Evolutionary conservation across 1,140 invertebrate genomes (phyloP), one percentile per base, ranked within the genome.

Genomic region (Chymomyza costata): DNA sequence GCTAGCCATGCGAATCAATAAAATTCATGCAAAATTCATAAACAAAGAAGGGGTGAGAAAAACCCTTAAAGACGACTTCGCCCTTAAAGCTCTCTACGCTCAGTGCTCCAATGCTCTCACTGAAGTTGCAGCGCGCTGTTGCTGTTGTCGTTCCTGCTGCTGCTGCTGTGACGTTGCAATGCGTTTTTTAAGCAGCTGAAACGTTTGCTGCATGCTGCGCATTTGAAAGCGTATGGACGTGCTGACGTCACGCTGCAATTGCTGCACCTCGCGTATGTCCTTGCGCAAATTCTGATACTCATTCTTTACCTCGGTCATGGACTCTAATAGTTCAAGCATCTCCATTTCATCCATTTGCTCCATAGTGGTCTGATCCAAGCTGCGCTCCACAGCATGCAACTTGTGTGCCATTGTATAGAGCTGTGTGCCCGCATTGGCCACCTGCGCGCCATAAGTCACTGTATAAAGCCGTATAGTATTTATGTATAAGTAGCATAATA

Each of bases 221-320:
- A 85, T 84, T 21, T 85, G 82, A 60, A 65, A 83, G 38, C 80
- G 82, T 41, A 89, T 85, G 7, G 88, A 88, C 65, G 86, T 87
- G 21, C 88, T 87, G 49, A 89, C 83, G 81, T 90, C 88, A 62
- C 88, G 88, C 59, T 90, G 88, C 39, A 90, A 66, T 56, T 89
- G 88, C 43, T 89, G 88, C 58, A 89, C 86, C 54, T 90, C 88
- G 31, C 86, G 83, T 54, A 90, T 88, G 71, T 90, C 88, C 82
- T 88, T 87, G 38, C 88, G 87, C 34, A 90, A 73, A 14, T 87
- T 87, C 63, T 89, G 87, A 65, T 89, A 89, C 66, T 90, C 89
- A 69, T 89, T 71, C 85, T 67, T 88, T 14, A 90, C 88, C 80
- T 89, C 88, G 37, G 87, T 88, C 55, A 90, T 88, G 30, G 88